Conservation (phyloP, 1,140 invertebrate genomes). For the Luehdorfia chinensis region DNA sequence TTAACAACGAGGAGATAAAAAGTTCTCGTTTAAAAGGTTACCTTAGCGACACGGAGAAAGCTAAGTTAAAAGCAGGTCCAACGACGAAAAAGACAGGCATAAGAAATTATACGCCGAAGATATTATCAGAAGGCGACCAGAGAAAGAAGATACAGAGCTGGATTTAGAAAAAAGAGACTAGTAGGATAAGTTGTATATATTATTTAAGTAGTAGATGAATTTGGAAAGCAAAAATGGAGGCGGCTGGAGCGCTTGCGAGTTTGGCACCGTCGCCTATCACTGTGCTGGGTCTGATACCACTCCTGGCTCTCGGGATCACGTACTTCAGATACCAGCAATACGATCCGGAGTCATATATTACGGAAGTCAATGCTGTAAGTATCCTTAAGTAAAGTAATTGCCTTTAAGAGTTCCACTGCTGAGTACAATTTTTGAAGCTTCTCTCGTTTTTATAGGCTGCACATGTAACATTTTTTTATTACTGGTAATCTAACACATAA, state of each 20-base stretch:
- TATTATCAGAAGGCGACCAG: conserved; percentile 73
- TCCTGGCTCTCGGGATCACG: conserved; percentile 87
- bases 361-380: conserved; percentile 83
- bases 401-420: no score
- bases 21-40: conserved; percentile 80
- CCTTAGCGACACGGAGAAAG: conserved; percentile 77
- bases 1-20: conserved; percentile 76
- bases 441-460: no score
- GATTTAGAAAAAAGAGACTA: conserved; percentile 59
- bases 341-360: conserved; percentile 89
- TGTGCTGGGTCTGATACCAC: conserved; percentile 85
- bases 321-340: conserved; percentile 88
- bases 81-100: conserved; percentile 77
- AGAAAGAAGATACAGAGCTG: conserved; percentile 65
- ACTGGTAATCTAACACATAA: no score
- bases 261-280: conserved; percentile 70
- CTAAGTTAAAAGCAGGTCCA: conserved; percentile 42
- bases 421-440: no score
- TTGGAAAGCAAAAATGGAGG: conserved; percentile 56
- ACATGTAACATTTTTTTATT: no score
- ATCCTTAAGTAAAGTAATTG: no score
- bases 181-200: conserved; percentile 67
- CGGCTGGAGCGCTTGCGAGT: conserved; percentile 69
- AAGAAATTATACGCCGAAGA: conserved; percentile 83
- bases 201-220: conserved; percentile 62